These are phyloP conservation scores for Tetrax tetrax DNA, from an alignment of 2,113 vertebrate genomes.

Conservation along the genomic window DNA sequence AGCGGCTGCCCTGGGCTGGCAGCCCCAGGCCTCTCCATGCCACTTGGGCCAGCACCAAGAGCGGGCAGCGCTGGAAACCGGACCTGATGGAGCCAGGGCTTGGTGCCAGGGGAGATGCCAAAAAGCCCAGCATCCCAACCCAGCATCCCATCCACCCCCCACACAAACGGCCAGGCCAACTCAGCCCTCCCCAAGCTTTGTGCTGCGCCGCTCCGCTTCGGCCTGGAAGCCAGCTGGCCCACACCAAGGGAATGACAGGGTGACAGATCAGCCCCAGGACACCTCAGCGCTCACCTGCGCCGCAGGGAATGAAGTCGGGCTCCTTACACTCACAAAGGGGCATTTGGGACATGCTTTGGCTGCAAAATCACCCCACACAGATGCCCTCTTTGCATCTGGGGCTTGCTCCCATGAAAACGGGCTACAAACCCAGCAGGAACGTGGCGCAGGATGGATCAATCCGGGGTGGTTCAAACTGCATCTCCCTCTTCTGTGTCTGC, in stretches of 20 bases:
- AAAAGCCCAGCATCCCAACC: not conserved
- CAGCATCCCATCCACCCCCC: not conserved
- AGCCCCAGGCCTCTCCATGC: not conserved
- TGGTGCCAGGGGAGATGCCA: not conserved
- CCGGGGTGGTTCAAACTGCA: not conserved
- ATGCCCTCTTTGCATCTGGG: not conserved
- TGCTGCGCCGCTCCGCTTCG: fast-evolving
- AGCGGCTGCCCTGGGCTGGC: not conserved
- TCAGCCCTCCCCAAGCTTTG: fast-evolving
- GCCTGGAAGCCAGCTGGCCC: not conserved
- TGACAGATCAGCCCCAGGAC: not conserved
- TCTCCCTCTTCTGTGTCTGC: not conserved
- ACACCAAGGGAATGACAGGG: not conserved
- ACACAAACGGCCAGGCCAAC: fast-evolving
- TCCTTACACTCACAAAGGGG: not conserved
- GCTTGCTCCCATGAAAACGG: not conserved
- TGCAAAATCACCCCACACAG: not conserved
- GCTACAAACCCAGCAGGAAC: not conserved
- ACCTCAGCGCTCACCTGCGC: not conserved
- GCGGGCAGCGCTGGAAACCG: fast-evolving
- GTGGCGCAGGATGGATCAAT: not conserved
- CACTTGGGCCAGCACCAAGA: not conserved
- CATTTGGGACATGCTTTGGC: not conserved
- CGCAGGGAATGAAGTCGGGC: not conserved
- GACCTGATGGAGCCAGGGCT: not conserved